Percentiles rank a stretch among this genome's conserved stretches.
Conservation (phyloP, 2,888 invertebrate species). For the Machimus rusticus region DNA sequence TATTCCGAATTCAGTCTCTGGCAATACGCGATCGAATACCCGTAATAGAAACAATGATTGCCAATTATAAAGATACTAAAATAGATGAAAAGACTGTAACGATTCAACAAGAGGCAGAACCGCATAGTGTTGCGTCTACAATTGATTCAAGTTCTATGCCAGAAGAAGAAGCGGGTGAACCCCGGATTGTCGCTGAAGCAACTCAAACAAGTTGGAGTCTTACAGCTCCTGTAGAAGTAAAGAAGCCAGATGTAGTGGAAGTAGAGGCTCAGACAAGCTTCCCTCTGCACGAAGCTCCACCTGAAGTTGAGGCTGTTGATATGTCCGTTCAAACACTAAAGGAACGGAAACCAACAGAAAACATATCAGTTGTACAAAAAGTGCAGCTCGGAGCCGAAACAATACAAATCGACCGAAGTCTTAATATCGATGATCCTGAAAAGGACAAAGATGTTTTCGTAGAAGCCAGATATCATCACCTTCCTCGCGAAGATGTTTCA, state of each 20-base stretch:
- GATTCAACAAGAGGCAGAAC: not conserved
- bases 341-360: slow-evolving; percentile 67
- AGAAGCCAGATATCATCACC: slow-evolving; percentile 75
- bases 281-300: slow-evolving; percentile 50
- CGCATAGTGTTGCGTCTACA: not conserved
- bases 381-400: slow-evolving; percentile 72
- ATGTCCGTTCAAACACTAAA: slow-evolving; percentile 59
- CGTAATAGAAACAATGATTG: slow-evolving; percentile 65
- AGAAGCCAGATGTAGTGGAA: slow-evolving; percentile 65
- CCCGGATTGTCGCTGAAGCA: slow-evolving; percentile 64
- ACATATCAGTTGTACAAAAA: slow-evolving; percentile 72
- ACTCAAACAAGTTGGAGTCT: slow-evolving; percentile 74
- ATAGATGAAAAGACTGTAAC: not conserved
- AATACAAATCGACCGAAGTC: slow-evolving; percentile 75
- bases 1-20: slow-evolving; percentile 70
- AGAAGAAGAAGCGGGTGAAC: slow-evolving; percentile 67
- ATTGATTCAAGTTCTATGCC: slow-evolving; percentile 65
- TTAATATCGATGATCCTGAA: slow-evolving; percentile 66
- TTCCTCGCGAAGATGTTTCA: slow-evolving; percentile 64
- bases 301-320: slow-evolving; percentile 54
- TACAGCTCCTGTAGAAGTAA: slow-evolving; percentile 62
- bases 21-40: slow-evolving; percentile 70
- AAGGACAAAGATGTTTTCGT: slow-evolving; percentile 70
- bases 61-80: slow-evolving; percentile 63
- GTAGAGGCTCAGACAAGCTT: slow-evolving; percentile 72